Conservation (phyloP, 2,113 vertebrate species). For the Rhadina sibilatrix region DNA sequence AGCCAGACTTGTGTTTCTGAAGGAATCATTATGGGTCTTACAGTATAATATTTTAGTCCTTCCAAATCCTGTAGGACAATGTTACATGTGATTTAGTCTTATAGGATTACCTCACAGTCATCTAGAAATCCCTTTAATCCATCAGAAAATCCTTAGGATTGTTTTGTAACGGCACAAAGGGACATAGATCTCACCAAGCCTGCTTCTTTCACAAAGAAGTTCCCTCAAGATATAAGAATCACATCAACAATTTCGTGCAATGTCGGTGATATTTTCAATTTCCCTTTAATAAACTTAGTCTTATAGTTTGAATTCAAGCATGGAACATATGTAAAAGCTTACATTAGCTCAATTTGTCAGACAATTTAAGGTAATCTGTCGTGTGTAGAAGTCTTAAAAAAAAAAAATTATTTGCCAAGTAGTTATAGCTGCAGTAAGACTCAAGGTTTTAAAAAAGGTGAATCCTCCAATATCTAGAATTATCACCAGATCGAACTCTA, state of each 20-base stretch:
- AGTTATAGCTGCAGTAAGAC: not conserved
- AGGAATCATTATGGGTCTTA: not conserved
- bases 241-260: not conserved
- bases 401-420: not conserved
- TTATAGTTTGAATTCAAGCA: not conserved
- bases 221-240: not conserved
- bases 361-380: not conserved
- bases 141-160: slow-evolving; percentile 35
- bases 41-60: not conserved
- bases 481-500: not conserved
- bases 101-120: slow-evolving; percentile 39
- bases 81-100: slow-evolving; percentile 34
- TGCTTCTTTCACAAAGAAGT: not conserved
- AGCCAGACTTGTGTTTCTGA: not conserved
- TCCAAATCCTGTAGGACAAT: slow-evolving; percentile 28
- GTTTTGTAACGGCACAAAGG: not conserved
- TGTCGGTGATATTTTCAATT: not conserved
- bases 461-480: not conserved
- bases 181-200: not conserved
- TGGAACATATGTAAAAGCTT: not conserved
- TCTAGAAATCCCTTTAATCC: slow-evolving; percentile 50
- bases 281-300: not conserved
- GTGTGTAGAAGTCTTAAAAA: not conserved
- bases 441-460: not conserved
- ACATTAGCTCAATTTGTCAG: not conserved